Conservation (phyloP, 2,888 invertebrate genomes). For the Oxyteleia sp. region DNA sequence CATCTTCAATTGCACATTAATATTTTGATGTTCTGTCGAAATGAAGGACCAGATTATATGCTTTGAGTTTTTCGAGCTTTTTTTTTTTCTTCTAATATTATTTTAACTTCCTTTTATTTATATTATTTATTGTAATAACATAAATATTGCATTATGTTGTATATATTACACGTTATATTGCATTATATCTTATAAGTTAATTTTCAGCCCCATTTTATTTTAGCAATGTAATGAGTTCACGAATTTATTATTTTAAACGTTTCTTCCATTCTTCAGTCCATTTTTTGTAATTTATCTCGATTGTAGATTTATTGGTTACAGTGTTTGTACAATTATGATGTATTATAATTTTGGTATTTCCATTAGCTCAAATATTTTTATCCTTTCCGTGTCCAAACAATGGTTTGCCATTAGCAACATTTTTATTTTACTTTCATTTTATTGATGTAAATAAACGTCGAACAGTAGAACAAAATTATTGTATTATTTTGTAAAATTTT, state of each 20-base stretch:
- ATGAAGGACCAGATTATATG: slow-evolving; percentile 19
- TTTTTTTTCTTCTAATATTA: background rate
- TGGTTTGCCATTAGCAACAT: slow-evolving; percentile 22
- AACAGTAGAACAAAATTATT: slow-evolving; percentile 59
- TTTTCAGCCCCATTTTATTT: slow-evolving; percentile 2
- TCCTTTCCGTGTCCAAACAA: slow-evolving; percentile 42
- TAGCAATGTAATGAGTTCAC: background rate
- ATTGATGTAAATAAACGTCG: slow-evolving; percentile 55
- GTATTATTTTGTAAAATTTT: slow-evolving; percentile 65
- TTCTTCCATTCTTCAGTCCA: slow-evolving; percentile 44
- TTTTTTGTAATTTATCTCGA: slow-evolving; percentile 36
- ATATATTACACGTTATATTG: slow-evolving; percentile 18
- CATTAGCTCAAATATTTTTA: slow-evolving; percentile 48
- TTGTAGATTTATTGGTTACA: slow-evolving; percentile 39
- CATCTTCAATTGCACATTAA: slow-evolving; percentile 2
- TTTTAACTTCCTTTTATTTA: too few relatives aligned
- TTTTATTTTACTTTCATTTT: slow-evolving; percentile 41
- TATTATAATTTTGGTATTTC: slow-evolving; percentile 47
- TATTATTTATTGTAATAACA: slow-evolving; percentile 8
- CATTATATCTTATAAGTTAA: background rate
- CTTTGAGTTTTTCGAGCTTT: slow-evolving; percentile 27
- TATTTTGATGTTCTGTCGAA: slow-evolving; percentile 23
- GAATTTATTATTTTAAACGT: slow-evolving; percentile 22
- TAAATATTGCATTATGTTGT: slow-evolving; percentile 51
- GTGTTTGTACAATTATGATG: slow-evolving; percentile 26